phyloP scores from a whole-genome alignment of 1,140 invertebrate species.

The Pachyrhynchus sulphureomaculatus region DNA sequence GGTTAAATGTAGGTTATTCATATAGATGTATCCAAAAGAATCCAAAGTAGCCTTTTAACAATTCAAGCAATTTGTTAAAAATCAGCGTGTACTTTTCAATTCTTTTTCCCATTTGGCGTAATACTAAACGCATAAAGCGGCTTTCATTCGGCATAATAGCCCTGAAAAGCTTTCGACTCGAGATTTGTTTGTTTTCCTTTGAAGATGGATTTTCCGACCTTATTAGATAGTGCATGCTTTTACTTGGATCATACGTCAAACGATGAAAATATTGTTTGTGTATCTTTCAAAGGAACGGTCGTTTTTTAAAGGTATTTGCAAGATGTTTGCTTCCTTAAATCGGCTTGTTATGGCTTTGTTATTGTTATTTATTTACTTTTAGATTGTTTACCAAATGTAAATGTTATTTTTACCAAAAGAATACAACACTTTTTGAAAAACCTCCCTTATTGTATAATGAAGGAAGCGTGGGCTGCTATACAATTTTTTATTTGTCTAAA shows the following conservation, averaged over 20 bases:
- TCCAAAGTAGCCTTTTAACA: no score
- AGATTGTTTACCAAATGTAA: no score
- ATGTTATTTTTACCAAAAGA: no score
- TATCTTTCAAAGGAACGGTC: slow-evolving; percentile 15
- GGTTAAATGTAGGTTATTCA: no score
- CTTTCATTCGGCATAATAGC: slow-evolving; percentile 27
- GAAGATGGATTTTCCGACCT: slow-evolving; percentile 24
- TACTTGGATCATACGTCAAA: slow-evolving; percentile 25
- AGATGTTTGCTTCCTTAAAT: slow-evolving; percentile 9
- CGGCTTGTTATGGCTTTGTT: background rate
- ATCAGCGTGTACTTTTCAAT: slow-evolving; percentile 15
- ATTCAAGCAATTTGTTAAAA: slow-evolving; percentile 19
- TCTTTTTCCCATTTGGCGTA: slow-evolving; percentile 13
- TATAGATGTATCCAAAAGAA: no score
- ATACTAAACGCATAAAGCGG: slow-evolving; percentile 32
- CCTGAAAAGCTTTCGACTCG: slow-evolving; percentile 18
- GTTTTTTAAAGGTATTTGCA: slow-evolving; percentile 9
- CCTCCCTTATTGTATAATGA: no score
- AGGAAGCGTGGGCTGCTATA: no score
- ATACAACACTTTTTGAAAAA: no score
- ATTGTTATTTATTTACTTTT: no score
- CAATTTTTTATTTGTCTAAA: no score
- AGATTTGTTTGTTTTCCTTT: slow-evolving; percentile 28
- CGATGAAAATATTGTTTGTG: slow-evolving; percentile 21
- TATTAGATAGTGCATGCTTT: slow-evolving; percentile 27